These are phyloP conservation scores for Bombus cullumanus DNA, from an alignment of 1,140 invertebrate genomes.

Conservation along the genomic window DNA sequence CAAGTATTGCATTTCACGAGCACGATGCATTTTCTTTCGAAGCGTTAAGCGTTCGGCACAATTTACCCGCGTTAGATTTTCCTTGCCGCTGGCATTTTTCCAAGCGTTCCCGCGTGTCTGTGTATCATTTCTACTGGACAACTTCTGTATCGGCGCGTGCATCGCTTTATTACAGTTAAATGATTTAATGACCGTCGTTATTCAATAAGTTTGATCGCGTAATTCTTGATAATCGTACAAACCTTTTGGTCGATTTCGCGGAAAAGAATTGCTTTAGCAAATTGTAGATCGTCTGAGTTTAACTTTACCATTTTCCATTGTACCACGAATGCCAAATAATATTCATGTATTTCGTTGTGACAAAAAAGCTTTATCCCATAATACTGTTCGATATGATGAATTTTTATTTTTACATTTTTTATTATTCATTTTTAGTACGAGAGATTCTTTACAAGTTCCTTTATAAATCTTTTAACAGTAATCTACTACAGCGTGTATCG, in stretches of 20 bases:
- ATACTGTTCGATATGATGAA: no score
- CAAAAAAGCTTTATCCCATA: no score
- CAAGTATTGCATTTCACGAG: conserved; percentile 38
- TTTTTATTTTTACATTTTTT: no score
- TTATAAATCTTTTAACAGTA: not conserved
- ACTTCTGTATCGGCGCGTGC: conserved; percentile 40
- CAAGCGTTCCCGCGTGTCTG: conserved; percentile 10
- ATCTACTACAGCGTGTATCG: not conserved
- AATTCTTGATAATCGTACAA: not conserved
- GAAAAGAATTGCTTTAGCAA: not conserved
- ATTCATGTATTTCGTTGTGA: no score
- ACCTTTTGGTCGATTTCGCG: not conserved
- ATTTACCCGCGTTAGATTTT: conserved; percentile 55
- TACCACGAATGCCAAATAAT: no score
- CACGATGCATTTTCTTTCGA: conserved; percentile 43
- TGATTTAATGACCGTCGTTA: not conserved
- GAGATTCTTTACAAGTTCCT: not conserved
- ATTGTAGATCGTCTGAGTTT: no score
- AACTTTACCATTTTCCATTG: no score
- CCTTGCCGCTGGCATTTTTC: conserved; percentile 55
- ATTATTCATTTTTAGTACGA: not conserved
- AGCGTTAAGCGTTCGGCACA: conserved; percentile 16
- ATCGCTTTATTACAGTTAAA: conserved; percentile 4
- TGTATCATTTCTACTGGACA: conserved; percentile 56
- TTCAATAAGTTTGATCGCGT: not conserved